Base-by-base conservation (phyloP, 2,113 vertebrate species). In the Steatornis caripensis region DNA sequence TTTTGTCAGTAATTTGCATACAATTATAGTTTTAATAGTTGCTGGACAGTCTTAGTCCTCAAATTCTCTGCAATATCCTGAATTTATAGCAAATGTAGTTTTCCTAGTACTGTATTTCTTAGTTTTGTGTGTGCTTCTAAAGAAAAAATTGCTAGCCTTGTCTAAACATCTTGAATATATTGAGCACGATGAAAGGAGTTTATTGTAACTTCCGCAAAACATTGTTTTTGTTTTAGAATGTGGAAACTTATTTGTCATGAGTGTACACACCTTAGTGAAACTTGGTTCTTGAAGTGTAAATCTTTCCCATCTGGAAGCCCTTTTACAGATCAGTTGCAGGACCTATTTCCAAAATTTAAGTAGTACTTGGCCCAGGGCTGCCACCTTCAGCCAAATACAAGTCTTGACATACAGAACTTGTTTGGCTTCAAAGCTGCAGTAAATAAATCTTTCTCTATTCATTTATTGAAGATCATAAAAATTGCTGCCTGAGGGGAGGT, bases 351-450 rank as follows among this genome's bases (percentile, higher is more conserved):
- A 79, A 64, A 87, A 84, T 65, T 64, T 29, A 70, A 77, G 39
- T 41, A 77, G 37, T 84, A 45, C 15, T 92, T 64, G 77, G 61
- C 53, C 92, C 53, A 91, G 88, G 70, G 77, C 86, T 97, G 94
- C 92, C 94, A 94, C 74, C 80, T 93, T 96, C 90, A 95, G 95
- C 92, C 80, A 87, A 49, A 61, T 54, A 20, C 20, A 45, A 68
- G 65, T 61, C 72, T 93, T 89, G 82, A 74, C 61, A 79, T 18
- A 11, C 12, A 71, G 57, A 94, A 72, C 24, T 84, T 70, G 3
- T 43, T 93, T 87, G 74, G 4, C 29, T 87, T 84, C 49, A 65
- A 1, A 55, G 51, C 41, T 92, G 13, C 27, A 26, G 48, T 57
- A 60, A 89, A 65, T 68, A 84, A 58, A 39, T 49, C 6, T 48